Evolutionary conservation across 2,113 vertebrate species (phyloP).

Genomic region (Pomatostomus ruficeps): DNA sequence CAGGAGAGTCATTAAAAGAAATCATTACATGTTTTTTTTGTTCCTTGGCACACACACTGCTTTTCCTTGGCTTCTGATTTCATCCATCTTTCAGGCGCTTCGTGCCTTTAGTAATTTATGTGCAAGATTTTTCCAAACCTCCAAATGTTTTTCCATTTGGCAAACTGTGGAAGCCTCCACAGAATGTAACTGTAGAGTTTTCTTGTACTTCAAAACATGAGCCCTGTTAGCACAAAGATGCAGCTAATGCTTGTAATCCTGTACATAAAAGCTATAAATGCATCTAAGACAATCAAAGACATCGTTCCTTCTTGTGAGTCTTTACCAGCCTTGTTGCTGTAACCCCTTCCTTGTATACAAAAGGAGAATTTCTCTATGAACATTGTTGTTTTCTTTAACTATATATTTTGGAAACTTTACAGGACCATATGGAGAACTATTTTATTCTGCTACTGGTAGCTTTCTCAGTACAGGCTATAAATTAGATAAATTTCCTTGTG

Average conservation of each 20-base stretch:
- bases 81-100: conserved; percentile 79
- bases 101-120: conserved; percentile 82
- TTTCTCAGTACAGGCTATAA: conserved; percentile 70
- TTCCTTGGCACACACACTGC: conserved; percentile 69
- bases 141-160: conserved; percentile 86
- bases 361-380: neutral
- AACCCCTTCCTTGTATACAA: neutral
- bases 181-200: conserved; percentile 74
- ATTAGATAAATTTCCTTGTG: conserved; percentile 63
- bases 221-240: conserved; percentile 57
- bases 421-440: conserved; percentile 76
- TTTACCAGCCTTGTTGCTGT: neutral
- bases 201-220: conserved; percentile 70
- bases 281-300: conserved; percentile 10
- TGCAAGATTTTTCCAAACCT: conserved; percentile 83
- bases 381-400: conserved; percentile 58
- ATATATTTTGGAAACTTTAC: conserved; percentile 69
- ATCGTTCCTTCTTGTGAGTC: neutral
- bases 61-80: conserved; percentile 82
- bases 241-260: conserved; percentile 60
- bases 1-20: conserved; percentile 73
- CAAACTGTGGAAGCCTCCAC: conserved; percentile 74
- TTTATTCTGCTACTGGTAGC: conserved; percentile 65
- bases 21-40: conserved; percentile 70
- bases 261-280: conserved; percentile 32